These are phyloP conservation scores for Lithophane socia DNA, from an alignment of 2,888 invertebrate genomes.

Conservation along the genomic window DNA sequence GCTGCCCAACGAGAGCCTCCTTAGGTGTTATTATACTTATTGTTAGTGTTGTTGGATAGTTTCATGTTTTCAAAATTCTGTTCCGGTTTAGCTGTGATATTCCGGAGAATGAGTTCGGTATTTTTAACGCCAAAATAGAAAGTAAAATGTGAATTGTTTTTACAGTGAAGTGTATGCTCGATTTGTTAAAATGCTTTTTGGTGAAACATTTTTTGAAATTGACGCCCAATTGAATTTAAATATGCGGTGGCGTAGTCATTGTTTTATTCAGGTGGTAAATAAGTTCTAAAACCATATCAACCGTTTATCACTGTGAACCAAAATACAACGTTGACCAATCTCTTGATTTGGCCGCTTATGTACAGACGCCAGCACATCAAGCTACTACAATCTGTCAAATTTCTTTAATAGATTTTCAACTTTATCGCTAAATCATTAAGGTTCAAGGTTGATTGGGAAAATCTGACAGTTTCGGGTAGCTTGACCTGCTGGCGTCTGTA, in stretches of 20 bases:
- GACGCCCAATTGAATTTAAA: not conserved
- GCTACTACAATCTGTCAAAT: no score
- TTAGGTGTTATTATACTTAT: no score
- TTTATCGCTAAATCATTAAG: no score
- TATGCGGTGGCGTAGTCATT: not conserved
- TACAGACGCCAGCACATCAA: no score
- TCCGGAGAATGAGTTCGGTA: not conserved
- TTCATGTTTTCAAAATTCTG: not conserved
- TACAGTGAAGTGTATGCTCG: not conserved
- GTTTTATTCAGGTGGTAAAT: not conserved
- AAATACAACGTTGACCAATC: no score
- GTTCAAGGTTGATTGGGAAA: no score
- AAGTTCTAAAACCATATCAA: not conserved
- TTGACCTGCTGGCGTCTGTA: no score
- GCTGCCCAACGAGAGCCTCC: no score
- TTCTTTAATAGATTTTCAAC: no score
- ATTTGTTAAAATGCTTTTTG: not conserved
- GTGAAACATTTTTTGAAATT: not conserved
- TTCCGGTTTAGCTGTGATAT: not conserved
- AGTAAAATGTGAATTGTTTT: not conserved
- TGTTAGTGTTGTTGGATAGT: conserved; percentile 11
- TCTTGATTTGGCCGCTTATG: no score
- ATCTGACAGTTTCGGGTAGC: no score
- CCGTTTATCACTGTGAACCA: not conserved
- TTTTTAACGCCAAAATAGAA: not conserved